phyloP scores from a whole-genome alignment of 2,113 vertebrate genomes.

The Perca schrenkii region DNA sequence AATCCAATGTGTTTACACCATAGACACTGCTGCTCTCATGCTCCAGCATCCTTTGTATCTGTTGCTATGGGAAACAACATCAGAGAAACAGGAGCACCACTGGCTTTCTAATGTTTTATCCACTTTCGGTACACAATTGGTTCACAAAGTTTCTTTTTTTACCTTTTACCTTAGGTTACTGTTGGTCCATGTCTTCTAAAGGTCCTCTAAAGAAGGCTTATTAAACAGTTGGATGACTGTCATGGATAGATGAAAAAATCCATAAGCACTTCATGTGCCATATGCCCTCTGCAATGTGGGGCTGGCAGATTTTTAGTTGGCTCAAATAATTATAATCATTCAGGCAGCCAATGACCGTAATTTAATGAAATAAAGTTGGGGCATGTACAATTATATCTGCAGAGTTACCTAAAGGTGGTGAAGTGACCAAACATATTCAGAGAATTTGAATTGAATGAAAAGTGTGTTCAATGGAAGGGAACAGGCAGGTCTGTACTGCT shows the following conservation, averaged over 20 bases:
- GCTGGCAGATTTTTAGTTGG: not conserved
- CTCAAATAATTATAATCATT: not conserved
- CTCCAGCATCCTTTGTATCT: conserved; percentile 8
- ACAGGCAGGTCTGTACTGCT: conserved; percentile 31
- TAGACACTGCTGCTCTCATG: not conserved
- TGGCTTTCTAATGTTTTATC: conserved; percentile 22
- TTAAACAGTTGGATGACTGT: conserved; percentile 39
- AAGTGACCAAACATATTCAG: conserved; percentile 39
- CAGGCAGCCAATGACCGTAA: conserved; percentile 19
- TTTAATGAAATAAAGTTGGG: conserved; percentile 12
- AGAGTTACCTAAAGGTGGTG: conserved; percentile 13
- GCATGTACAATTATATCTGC: conserved; percentile 19
- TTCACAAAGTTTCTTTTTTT: not conserved
- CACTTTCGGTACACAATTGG: not conserved
- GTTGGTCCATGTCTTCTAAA: conserved; percentile 6
- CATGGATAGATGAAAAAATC: not conserved
- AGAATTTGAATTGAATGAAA: conserved; percentile 44
- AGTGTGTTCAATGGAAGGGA: conserved; percentile 40
- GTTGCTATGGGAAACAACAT: conserved; percentile 42
- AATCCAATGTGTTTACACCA: conserved; percentile 25
- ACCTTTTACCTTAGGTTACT: not conserved
- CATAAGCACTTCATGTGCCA: not conserved
- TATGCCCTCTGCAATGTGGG: not conserved
- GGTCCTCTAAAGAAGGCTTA: conserved; percentile 4
- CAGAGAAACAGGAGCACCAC: conserved; percentile 9